phyloP scores from a whole-genome alignment of 2,797 vertebrate genomes.

The Enteromius trimaculatus region DNA sequence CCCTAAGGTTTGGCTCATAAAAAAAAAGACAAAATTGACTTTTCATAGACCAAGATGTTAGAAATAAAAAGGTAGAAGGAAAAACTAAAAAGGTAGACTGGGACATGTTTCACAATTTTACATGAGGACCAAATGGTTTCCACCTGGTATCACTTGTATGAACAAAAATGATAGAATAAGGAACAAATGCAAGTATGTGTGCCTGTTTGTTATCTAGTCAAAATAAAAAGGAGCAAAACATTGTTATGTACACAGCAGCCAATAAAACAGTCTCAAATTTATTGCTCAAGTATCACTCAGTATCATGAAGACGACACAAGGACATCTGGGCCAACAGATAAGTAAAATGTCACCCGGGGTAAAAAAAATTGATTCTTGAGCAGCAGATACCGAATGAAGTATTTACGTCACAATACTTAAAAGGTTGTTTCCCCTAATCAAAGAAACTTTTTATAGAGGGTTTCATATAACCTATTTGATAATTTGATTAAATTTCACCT shows the following conservation, averaged over 20 bases:
- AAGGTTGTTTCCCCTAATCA: not conserved
- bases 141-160: not conserved
- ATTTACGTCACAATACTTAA: not conserved
- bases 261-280: not conserved
- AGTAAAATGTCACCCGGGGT: constrained; percentile 43
- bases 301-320: constrained; percentile 28
- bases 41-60: not conserved
- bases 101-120: not conserved
- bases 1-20: not conserved
- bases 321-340: constrained; percentile 43
- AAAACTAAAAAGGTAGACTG: not conserved
- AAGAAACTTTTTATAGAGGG: not conserved
- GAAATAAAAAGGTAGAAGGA: not conserved
- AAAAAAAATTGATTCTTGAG: constrained; percentile 44
- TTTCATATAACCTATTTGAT: not conserved
- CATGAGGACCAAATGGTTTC: not conserved
- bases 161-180: not conserved
- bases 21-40: not conserved
- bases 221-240: not conserved
- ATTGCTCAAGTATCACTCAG: constrained; percentile 17
- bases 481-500: not conserved
- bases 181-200: not conserved
- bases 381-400: not conserved
- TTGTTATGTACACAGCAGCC: not conserved
- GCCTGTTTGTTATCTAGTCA: not conserved